A percentile compares a stretch with the other conserved stretches of the same genome.
phyloP scores from a whole-genome alignment of 2,113 vertebrate genomes.

The Rhea pennata region DNA sequence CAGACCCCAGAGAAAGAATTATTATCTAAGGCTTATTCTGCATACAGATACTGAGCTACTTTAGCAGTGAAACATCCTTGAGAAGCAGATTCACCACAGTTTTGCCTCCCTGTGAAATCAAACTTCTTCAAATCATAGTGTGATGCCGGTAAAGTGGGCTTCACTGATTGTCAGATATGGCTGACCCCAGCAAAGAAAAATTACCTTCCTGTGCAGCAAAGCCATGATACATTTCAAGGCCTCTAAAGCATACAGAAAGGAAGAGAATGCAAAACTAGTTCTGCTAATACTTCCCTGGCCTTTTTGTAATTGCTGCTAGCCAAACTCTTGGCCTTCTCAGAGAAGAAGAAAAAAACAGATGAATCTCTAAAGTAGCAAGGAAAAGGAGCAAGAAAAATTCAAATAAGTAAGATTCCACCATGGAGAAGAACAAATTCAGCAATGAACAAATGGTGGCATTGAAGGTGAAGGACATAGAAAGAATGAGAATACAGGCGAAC shows the following conservation, averaged over 20 bases:
- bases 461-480: background rate
- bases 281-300: background rate
- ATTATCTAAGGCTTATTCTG: constrained; percentile 18
- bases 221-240: background rate
- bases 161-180: background rate
- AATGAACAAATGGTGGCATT: background rate
- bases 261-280: background rate
- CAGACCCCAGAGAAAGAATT: constrained; percentile 18
- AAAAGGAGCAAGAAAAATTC: background rate
- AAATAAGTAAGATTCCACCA: background rate
- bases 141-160: no score
- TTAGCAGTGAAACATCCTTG: background rate
- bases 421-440: background rate
- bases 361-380: background rate
- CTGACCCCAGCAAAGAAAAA: constrained; percentile 28
- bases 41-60: background rate
- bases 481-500: background rate
- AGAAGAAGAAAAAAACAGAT: background rate
- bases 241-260: background rate
- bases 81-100: background rate
- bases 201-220: constrained; percentile 10
- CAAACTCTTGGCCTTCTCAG: background rate
- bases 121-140: background rate
- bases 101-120: constrained; percentile 8
- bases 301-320: background rate